A percentile compares a stretch with the other conserved stretches of the same genome.
Conservation (phyloP, 2,113 vertebrate species). For the Lontra canadensis region DNA sequence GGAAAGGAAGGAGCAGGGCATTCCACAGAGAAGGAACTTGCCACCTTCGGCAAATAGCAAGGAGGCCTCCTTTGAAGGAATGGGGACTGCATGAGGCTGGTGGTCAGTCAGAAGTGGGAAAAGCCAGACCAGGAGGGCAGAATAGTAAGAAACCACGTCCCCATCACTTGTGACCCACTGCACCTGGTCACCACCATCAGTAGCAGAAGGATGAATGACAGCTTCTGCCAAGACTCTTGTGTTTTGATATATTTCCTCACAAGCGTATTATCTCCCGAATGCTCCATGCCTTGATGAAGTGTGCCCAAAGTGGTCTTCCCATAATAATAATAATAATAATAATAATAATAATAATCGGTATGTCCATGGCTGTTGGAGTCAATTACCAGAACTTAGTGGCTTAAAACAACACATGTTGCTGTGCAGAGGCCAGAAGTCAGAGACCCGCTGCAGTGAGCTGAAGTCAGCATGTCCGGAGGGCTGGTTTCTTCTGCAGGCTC, state of each 20-base stretch:
- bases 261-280: not conserved
- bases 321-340: too few species aligned
- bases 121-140: not conserved
- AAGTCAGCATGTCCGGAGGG: not conserved
- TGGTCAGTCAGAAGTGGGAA: not conserved
- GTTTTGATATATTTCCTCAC: not conserved
- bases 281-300: not conserved
- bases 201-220: not conserved
- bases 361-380: not conserved
- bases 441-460: too few species aligned
- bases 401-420: not conserved
- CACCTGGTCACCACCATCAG: not conserved
- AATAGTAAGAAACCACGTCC: too few species aligned
- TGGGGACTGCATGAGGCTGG: fast-evolving
- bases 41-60: fast-evolving
- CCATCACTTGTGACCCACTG: not conserved
- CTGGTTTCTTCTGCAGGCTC: not conserved
- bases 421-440: not conserved
- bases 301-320: too few species aligned
- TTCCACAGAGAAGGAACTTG: not conserved
- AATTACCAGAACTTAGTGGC: not conserved
- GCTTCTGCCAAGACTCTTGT: not conserved
- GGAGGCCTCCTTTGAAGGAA: not conserved
- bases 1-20: not conserved
- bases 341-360: too few species aligned